Conservation (phyloP, 2,113 vertebrate species). For the Anolis carolinensis region DNA sequence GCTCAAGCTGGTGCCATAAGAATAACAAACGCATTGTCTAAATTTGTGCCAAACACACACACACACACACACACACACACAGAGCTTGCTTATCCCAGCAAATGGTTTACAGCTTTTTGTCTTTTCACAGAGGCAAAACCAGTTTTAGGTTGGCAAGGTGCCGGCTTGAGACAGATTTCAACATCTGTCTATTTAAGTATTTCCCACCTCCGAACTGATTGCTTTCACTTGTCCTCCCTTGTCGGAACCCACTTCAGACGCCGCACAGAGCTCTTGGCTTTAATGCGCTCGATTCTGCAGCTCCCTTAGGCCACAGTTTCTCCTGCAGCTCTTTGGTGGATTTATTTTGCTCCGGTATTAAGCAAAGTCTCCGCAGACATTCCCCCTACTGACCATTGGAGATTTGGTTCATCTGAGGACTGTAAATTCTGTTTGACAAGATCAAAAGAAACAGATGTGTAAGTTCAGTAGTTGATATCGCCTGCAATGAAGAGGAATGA, state of each 20-base stretch:
- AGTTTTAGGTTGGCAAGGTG: conserved; percentile 60
- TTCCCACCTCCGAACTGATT: conserved; percentile 59
- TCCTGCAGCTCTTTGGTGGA: conserved; percentile 59
- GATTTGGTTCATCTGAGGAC: conserved; percentile 78
- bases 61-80: conserved; percentile 21
- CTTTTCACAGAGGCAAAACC: conserved; percentile 56
- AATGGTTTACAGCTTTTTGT: conserved; percentile 54
- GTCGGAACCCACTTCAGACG: conserved; percentile 61
- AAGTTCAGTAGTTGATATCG: conserved; percentile 67
- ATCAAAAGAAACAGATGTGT: conserved; percentile 79
- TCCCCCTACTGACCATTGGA: conserved; percentile 73
- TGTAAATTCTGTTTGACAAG: conserved; percentile 81
- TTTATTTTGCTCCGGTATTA: conserved; percentile 71
- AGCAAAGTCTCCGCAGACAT: conserved; percentile 71
- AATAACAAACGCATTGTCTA: conserved; percentile 37
- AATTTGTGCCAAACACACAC: conserved; percentile 39
- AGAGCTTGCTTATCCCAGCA: conserved; percentile 57
- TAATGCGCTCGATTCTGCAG: conserved; percentile 59
- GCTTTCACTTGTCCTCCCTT: conserved; percentile 69
- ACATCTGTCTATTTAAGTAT: conserved; percentile 70
- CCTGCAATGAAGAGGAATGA: conserved; percentile 71
- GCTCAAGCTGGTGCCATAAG: neutral
- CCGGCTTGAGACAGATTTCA: conserved; percentile 68
- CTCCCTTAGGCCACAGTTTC: conserved; percentile 68
- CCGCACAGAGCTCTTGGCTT: conserved; percentile 44